Conservation (phyloP, 2,797 vertebrate species). For the Sebastes wilsoni region DNA sequence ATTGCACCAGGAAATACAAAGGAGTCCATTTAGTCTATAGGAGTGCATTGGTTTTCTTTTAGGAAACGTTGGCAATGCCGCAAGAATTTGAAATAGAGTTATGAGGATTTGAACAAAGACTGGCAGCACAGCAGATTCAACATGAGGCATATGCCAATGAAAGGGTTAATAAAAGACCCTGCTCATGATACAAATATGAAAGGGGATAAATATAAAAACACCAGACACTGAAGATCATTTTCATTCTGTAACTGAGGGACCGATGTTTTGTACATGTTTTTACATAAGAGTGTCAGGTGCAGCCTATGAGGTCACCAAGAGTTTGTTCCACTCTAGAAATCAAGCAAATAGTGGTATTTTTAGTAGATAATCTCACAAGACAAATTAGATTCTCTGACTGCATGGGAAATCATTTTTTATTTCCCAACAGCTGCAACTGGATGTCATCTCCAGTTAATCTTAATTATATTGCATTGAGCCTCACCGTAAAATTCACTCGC, state of each 20-base stretch:
- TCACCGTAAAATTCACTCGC: conserved; percentile 26
- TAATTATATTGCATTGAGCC: conserved; percentile 35
- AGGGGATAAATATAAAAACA: not conserved
- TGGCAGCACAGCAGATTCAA: not conserved
- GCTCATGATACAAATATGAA: not conserved
- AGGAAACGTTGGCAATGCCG: not conserved
- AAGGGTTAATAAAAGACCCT: not conserved
- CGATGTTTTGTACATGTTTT: not conserved
- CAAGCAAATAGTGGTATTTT: conserved; percentile 26
- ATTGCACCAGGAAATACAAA: too few relatives aligned
- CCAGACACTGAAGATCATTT: not conserved
- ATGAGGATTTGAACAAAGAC: not conserved
- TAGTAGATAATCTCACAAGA: conserved; percentile 25
- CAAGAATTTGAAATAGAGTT: not conserved
- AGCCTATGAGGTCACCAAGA: not conserved
- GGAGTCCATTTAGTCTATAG: not conserved
- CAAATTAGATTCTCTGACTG: conserved; percentile 37
- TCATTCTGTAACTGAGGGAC: not conserved
- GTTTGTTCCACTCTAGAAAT: conserved; percentile 17
- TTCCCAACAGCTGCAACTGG: conserved; percentile 29
- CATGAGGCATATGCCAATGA: not conserved
- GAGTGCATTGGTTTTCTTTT: not conserved
- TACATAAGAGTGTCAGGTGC: not conserved
- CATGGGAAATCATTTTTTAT: not conserved
- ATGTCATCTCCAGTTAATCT: conserved; percentile 44